Evolutionary conservation across 2,113 vertebrate species (phyloP).

Genomic region (Chauna torquata): DNA sequence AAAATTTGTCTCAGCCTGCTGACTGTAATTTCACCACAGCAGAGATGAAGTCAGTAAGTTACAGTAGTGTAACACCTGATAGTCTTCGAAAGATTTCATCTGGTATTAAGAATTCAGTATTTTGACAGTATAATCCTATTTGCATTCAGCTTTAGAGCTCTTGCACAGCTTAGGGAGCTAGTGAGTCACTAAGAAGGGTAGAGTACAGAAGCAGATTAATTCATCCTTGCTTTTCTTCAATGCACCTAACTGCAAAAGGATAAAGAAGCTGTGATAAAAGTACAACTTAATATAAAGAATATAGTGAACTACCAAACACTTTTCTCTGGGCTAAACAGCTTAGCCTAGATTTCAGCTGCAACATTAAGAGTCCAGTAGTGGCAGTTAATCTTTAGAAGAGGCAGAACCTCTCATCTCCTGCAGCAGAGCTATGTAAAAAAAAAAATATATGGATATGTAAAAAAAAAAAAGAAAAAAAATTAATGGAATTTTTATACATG

Average conservation of each 20-base stretch:
- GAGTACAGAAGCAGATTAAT: neutral
- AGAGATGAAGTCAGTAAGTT: neutral
- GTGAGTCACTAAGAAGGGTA: neutral
- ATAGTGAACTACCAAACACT: neutral
- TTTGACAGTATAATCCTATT: neutral
- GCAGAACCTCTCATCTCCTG: conserved; percentile 36
- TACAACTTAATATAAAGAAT: neutral
- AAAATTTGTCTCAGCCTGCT: neutral
- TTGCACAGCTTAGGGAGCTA: neutral
- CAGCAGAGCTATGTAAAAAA: neutral
- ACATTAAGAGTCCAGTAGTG: neutral
- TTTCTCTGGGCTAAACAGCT: neutral
- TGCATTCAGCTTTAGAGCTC: neutral
- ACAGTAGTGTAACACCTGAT: neutral
- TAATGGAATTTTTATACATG: neutral
- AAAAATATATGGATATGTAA: neutral
- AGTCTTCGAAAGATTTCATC: neutral
- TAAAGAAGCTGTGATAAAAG: neutral
- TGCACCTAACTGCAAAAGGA: neutral
- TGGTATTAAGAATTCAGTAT: neutral
- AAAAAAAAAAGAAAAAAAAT: neutral
- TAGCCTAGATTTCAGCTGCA: neutral
- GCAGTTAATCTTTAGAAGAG: conserved; percentile 2
- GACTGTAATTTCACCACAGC: neutral
- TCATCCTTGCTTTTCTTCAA: neutral